phyloP scores from a whole-genome alignment of 1,140 invertebrate species.

The Mesaphorura yosii region DNA sequence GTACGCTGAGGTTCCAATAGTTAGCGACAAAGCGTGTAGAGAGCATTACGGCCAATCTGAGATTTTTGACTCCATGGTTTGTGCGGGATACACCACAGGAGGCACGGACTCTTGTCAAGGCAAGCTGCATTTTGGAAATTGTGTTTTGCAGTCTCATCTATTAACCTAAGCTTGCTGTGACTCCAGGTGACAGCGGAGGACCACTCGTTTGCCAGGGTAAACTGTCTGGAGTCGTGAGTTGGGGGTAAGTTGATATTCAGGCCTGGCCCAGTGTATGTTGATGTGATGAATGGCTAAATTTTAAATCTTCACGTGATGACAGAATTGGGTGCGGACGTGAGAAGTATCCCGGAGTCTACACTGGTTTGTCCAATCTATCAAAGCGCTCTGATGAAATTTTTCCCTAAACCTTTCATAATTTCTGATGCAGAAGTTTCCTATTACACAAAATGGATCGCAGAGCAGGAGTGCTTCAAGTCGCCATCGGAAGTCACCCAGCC shows the following conservation, averaged over 20 bases:
- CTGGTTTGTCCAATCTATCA: no score
- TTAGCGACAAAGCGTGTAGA: slow-evolving; percentile 23
- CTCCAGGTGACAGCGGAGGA: slow-evolving; percentile 13
- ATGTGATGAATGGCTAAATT: no score
- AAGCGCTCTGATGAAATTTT: no score
- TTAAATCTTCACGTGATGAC: no score
- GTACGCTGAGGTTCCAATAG: slow-evolving; percentile 28
- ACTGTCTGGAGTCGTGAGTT: slow-evolving; percentile 23
- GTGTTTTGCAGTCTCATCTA: neutral
- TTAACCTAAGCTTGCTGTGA: neutral
- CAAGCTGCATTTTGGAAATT: neutral
- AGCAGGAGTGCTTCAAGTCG: slow-evolving; percentile 22
- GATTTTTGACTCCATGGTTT: slow-evolving; percentile 28
- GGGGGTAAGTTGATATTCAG: no score
- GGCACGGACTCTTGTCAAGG: slow-evolving; percentile 30
- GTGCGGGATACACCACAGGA: slow-evolving; percentile 25
- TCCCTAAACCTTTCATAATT: no score
- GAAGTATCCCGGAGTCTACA: slow-evolving; percentile 25
- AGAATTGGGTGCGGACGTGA: slow-evolving; percentile 17
- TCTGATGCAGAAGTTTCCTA: slow-evolving; percentile 24
- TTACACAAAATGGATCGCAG: slow-evolving; percentile 29
- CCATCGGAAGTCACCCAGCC: neutral
- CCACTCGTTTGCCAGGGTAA: slow-evolving; percentile 22
- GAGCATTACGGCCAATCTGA: slow-evolving; percentile 27
- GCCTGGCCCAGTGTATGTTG: no score